Evolutionary conservation across 2,797 vertebrate species (phyloP).

Genomic region (Lithobates sylvaticus): DNA sequence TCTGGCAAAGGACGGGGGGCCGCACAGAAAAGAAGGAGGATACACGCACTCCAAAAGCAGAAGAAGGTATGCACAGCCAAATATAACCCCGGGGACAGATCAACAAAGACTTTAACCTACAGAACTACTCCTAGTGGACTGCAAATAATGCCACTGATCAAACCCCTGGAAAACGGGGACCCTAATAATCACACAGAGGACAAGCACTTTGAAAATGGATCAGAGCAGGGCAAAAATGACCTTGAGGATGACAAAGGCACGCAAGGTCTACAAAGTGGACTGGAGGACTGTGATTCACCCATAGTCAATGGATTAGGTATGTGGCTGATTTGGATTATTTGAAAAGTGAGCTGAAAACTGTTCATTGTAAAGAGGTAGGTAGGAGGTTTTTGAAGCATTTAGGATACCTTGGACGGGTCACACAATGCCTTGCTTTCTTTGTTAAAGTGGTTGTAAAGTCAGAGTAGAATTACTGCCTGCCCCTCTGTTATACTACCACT

Average conservation of each 20-base stretch:
- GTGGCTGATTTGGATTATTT: not conserved
- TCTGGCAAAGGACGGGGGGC: conserved; percentile 80
- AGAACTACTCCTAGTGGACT: conserved; percentile 85
- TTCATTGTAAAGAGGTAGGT: too few species aligned
- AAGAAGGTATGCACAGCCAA: conserved; percentile 81
- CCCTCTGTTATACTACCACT: too few species aligned
- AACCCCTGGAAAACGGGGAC: conserved; percentile 88
- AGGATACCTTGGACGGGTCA: too few species aligned
- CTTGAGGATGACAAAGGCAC: conserved; percentile 73
- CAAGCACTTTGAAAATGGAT: conserved; percentile 82
- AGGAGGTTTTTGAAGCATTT: too few species aligned
- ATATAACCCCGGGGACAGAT: conserved; percentile 79
- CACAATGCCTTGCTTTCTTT: too few species aligned
- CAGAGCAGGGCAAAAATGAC: conserved; percentile 74
- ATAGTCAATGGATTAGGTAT: conserved; percentile 86
- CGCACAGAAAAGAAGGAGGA: conserved; percentile 87
- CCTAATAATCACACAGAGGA: conserved; percentile 76
- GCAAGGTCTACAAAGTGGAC: conserved; percentile 74
- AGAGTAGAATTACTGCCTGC: too few species aligned
- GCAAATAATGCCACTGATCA: conserved; percentile 86
- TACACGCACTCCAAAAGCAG: conserved; percentile 81
- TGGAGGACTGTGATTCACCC: conserved; percentile 77
- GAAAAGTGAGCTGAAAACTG: too few species aligned
- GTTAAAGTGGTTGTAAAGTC: too few species aligned
- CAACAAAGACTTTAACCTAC: conserved; percentile 87